Evolutionary conservation across 2,888 invertebrate species (phyloP), one percentile per base, ranked within the genome.

Genomic region (Nipponacmea schrenckii): DNA sequence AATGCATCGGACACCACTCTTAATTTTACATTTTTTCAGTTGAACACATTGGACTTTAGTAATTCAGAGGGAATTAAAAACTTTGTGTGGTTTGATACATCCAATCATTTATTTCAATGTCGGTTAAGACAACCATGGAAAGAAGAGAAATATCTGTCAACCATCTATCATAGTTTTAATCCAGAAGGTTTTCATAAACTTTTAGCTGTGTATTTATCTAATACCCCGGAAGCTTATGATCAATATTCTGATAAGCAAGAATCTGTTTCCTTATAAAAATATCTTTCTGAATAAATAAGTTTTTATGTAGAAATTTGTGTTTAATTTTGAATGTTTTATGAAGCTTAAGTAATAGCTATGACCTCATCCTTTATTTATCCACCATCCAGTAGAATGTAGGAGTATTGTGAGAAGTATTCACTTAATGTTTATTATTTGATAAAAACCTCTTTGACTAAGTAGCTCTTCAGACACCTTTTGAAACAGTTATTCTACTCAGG

Each of bases 1-100:
- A 94, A 95, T 80, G 93, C 94, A 4, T 93, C 96, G 86, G 94
- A 95, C 0, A 90, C 92, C 79, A 89, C 91, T 62, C 95, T 94
- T 85, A 93, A 95, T 85, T 96, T 96, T 86, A 93, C 94, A 5
- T 92, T 95, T 24, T 92, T 94, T 72, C 96, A 97, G 89, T 90
- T 97, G 17, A 92, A 94, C 87, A 88, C 95, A 2, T 79, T 89
- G 86, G 89, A 90, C 77, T 91, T 91, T 0, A 86, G 82, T 17
- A 70, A 64, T 0, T 92, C 92, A 48, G 92, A 92, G 39, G 87
- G 87, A 27, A 87, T 91, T 0, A 94, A 93, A 86, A 97, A 97
- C 89, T 91, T 94, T 78, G 95, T 94, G 92, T 97, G 94, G 92
- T 92, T 85, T 26, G 85, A 87, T 70, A 75, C 74, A 10, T 80